Evolutionary conservation across 2,113 vertebrate species (phyloP), one percentile per base, ranked within the genome.

Genomic region (Tragelaphus scriptus): DNA sequence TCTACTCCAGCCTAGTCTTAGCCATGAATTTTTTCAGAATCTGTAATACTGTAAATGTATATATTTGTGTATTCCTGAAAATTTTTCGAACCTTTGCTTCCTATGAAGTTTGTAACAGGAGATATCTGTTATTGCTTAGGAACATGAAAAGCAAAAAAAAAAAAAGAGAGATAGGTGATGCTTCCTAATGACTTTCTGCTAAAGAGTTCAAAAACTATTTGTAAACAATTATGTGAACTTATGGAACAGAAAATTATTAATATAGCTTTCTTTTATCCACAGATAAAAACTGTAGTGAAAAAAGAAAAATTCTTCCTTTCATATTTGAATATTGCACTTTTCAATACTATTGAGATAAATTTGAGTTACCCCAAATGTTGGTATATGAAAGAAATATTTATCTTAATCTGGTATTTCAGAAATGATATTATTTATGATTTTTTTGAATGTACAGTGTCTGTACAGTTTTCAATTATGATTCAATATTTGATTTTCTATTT

Each of bases 401-500:
- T 36, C 13, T 75, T 63, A 68, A 79, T 30, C n/a, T 56, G 12
- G 1, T 79, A 3, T 82, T 94, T 90, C 21, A 84, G 26, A 90
- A 94, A 61, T 84, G 40, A 32, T 65, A 47, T 82, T 44, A 44
- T 36, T 58, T 10, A 77, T 92, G 75, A 59, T 10, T 87, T 82
- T 63, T 63, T 51, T 32, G 32, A 44, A 89, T 30, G 11, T 65
- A 53, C 12, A 63, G 13, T 75, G 59, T 9, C 44, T 95, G 21
- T 58, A 23, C 68, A 85, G 89, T 95, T 93, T 88, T 49, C 32
- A 5, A 58, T 89, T 93, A 30, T 25, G 25, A 36, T 77, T 96
- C 21, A 68, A n/a, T 85, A 84, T 61, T 91, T 90, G 28, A 95
- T 84, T 96, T 95, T 97, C 65, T 75, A 19, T 65, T 82, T 96